Conservation (phyloP, 1,140 invertebrate species). For the Trichoplusia ni region DNA sequence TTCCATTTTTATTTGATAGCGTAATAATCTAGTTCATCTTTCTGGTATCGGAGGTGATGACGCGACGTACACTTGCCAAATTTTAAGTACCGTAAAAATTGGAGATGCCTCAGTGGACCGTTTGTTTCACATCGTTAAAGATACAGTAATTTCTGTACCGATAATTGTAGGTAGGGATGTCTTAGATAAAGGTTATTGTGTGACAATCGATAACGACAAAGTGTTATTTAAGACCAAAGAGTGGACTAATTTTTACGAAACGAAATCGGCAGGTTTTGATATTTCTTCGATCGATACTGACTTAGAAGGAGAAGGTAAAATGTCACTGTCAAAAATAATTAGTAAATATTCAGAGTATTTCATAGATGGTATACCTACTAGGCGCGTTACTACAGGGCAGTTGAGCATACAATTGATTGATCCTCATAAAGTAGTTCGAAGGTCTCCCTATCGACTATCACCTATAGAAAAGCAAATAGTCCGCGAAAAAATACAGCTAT, state of each 20-base stretch:
- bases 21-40: neutral
- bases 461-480: neutral
- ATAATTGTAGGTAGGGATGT: neutral
- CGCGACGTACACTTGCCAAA: neutral
- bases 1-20: no score
- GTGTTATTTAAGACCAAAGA: neutral
- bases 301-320: neutral
- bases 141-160: neutral
- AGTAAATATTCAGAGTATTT: neutral
- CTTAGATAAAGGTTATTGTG: neutral
- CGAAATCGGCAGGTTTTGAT: neutral
- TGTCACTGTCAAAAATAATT: neutral
- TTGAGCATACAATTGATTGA: neutral
- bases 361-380: neutral
- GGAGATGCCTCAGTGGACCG: neutral
- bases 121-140: neutral
- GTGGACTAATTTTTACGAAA: neutral
- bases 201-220: neutral
- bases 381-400: neutral
- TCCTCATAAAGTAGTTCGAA: no score
- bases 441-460: neutral
- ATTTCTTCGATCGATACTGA: neutral
- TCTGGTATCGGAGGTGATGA: neutral
- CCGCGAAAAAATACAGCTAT: neutral
- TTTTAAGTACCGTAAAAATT: neutral